A percentile compares a stretch with the other conserved stretches of the same genome.
Evolutionary conservation across 2,797 vertebrate genomes (phyloP).

Genomic region (Tenualosa ilisha): DNA sequence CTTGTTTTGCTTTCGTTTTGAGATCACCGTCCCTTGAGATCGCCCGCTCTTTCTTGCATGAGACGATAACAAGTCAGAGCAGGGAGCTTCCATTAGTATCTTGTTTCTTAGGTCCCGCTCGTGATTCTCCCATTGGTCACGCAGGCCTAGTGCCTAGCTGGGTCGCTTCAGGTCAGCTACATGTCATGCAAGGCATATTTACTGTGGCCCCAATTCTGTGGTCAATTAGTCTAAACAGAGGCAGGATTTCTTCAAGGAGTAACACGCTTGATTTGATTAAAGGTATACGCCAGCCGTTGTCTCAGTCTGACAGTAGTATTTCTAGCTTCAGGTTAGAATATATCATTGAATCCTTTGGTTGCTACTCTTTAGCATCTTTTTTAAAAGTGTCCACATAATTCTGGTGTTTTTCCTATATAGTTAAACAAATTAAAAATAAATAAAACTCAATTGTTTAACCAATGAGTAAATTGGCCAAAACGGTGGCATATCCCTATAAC

Average conservation of each 20-base stretch:
- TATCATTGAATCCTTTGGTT: too few relatives aligned
- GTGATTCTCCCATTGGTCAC: not conserved
- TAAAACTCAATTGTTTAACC: too few relatives aligned
- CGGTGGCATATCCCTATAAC: too few relatives aligned
- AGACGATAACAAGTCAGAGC: constrained; percentile 1
- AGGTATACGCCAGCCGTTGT: too few relatives aligned
- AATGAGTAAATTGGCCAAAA: too few relatives aligned
- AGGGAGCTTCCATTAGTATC: not conserved
- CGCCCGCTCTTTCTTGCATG: not conserved
- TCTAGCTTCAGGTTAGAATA: too few relatives aligned
- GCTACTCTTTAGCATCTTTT: too few relatives aligned
- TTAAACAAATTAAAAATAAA: too few relatives aligned
- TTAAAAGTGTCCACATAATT: too few relatives aligned
- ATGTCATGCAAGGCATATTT: not conserved
- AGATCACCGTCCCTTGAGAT: not conserved
- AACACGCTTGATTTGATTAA: not conserved
- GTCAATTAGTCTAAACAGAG: not conserved
- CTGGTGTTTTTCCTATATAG: too few relatives aligned
- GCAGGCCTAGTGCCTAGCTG: not conserved
- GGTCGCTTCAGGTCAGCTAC: not conserved
- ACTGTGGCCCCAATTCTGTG: not conserved
- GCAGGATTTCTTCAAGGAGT: not conserved
- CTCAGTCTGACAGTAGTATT: too few relatives aligned
- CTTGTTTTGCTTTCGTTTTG: not conserved
- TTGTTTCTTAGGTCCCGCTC: not conserved